A percentile compares a stretch with the other conserved stretches of the same genome.
Conservation (phyloP, 1,140 invertebrate genomes). For the Hypsibius dujardini region DNA sequence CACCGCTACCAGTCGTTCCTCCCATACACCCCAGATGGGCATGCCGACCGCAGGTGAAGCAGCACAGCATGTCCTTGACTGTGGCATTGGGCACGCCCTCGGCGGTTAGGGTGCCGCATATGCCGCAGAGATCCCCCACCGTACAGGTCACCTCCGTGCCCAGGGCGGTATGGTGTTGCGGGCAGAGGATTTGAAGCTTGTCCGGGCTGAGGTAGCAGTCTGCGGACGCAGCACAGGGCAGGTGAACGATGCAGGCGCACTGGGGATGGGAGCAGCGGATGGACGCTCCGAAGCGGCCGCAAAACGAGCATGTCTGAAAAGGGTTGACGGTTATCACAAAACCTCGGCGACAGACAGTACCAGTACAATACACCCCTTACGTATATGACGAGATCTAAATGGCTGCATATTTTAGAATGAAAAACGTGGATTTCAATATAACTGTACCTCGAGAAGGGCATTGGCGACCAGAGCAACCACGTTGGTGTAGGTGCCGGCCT, state of each 20-base stretch:
- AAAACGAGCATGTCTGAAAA: slow-evolving; percentile 34
- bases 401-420: no score
- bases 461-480: neutral
- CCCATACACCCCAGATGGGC: slow-evolving; percentile 81
- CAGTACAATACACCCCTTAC: neutral
- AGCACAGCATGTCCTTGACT: slow-evolving; percentile 52
- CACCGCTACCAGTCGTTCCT: slow-evolving; percentile 37
- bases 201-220: neutral
- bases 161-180: neutral
- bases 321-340: neutral
- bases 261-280: slow-evolving; percentile 48
- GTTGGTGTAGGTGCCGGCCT: neutral
- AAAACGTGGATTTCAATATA: no score
- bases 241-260: slow-evolving; percentile 60
- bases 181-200: neutral
- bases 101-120: neutral
- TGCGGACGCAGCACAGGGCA: slow-evolving; percentile 59
- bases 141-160: neutral
- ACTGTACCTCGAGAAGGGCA: neutral
- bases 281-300: slow-evolving; percentile 64
- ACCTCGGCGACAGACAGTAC: neutral
- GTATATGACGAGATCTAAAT: no score
- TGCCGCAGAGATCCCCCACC: neutral
- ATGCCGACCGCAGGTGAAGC: slow-evolving; percentile 73
- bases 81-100: slow-evolving; percentile 28